These are phyloP conservation scores for Carassius carassius DNA, from an alignment of 2,113 vertebrate genomes.

Conservation along the genomic window DNA sequence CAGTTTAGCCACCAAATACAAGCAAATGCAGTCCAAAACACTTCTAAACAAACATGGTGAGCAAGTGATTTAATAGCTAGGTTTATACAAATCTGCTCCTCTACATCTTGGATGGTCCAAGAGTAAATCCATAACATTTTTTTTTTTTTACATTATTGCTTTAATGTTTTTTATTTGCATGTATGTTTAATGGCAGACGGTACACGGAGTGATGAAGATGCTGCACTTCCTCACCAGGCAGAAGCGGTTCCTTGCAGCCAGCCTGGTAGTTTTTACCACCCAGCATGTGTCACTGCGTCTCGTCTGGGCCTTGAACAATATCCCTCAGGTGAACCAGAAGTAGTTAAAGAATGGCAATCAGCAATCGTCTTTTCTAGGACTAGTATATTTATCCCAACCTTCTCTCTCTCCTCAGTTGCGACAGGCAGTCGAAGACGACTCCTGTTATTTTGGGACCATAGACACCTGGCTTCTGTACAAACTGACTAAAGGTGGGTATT, in stretches of 20 bases:
- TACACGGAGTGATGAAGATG: conserved; percentile 79
- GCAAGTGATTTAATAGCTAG: too few relatives aligned
- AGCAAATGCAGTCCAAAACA: neutral
- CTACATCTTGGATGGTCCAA: neutral
- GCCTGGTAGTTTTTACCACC: conserved; percentile 84
- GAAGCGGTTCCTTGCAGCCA: conserved; percentile 79
- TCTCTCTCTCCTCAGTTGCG: conserved; percentile 71
- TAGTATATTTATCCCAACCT: neutral
- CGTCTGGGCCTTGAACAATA: conserved; percentile 83
- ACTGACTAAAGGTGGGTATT: conserved; percentile 84
- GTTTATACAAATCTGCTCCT: neutral
- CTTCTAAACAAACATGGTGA: too few relatives aligned
- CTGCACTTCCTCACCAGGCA: conserved; percentile 86
- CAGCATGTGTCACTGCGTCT: conserved; percentile 89
- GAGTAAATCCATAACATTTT: neutral
- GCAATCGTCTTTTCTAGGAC: neutral
- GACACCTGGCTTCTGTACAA: conserved; percentile 93
- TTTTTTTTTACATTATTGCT: neutral
- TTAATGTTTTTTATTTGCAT: neutral
- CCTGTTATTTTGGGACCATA: conserved; percentile 93
- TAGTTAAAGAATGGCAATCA: neutral
- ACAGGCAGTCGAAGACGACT: conserved; percentile 79
- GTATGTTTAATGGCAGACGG: conserved; percentile 68
- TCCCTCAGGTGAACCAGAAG: conserved; percentile 41
- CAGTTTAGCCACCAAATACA: neutral